Evolutionary conservation across 2,797 vertebrate genomes (phyloP), one percentile per base, ranked within the genome.

Genomic region (Acrossocheilus fasciatus): DNA sequence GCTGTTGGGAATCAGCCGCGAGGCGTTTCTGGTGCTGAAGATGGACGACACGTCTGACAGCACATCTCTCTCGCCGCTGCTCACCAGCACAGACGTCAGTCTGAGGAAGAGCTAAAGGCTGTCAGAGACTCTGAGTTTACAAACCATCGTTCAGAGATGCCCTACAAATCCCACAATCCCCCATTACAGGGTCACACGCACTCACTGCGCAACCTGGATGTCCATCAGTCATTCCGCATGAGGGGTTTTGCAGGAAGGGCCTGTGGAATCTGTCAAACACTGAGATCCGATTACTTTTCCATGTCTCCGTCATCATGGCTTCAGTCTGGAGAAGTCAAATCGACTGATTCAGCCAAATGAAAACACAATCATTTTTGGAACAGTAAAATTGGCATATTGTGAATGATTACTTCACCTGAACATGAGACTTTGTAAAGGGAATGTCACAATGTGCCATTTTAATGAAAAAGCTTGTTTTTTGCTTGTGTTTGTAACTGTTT

Each of bases 1-100:
- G 94, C 95, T 99, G 87, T 95, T 99, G 89, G 98, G 99, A 87
- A 99, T 99, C 93, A 99, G 98, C 81, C 96, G 97, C 23, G 98
- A 99, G 89, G 98, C 98, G 0, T 99, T 99, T 92, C 93, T 98
- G 90, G 94, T 97, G 80, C 95, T 99, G 59, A 97, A 96, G 90
- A 95, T 96, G 90, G 98, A 98, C 0, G 97, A 98, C 17, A 87
- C 88, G 0, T 97, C 96, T 0, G 98, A 99, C 88, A 97, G 93
- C 92, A 97, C 96, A 0, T 97, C 97, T 6, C 94, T 98, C 77
- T 98, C 97, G 0, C 96, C 96, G 0, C 90, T 98, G 68, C 94
- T 98, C 85, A 97, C 96, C 81, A 98, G 93, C 75, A 93, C 96
- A 14, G 98, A 99, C 69, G 82, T 97, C 92, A 98, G 96, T 91